phyloP scores from a whole-genome alignment of 2,888 invertebrate species.

The Litoditis marina region DNA sequence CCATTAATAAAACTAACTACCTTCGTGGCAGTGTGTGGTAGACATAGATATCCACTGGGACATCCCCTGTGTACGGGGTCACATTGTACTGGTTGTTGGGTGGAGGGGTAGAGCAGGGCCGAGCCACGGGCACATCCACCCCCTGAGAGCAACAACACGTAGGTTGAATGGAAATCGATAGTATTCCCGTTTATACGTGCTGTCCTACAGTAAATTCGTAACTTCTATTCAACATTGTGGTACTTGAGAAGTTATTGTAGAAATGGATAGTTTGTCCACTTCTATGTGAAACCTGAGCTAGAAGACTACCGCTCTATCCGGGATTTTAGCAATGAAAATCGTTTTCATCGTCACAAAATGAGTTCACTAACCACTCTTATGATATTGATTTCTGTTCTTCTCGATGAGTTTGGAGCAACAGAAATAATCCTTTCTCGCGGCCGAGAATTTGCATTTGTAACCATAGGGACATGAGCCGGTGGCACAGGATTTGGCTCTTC shows the following conservation, averaged over 20 bases:
- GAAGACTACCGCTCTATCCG: too few species aligned
- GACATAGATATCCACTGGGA: slow-evolving; percentile 34
- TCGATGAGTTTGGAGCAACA: slow-evolving; percentile 38
- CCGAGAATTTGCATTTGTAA: slow-evolving; percentile 43
- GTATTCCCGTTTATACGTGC: too few species aligned
- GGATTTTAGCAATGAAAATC: too few species aligned
- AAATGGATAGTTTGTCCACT: too few species aligned
- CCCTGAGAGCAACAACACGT: too few species aligned
- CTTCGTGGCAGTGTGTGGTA: slow-evolving; percentile 28
- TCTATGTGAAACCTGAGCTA: too few species aligned
- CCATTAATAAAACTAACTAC: too few species aligned
- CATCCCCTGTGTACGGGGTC: slow-evolving; percentile 33
- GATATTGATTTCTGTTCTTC: slow-evolving; percentile 19
- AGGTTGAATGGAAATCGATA: too few species aligned
- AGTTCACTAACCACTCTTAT: background rate
- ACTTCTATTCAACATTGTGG: too few species aligned
- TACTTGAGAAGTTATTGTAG: too few species aligned
- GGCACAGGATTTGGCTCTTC: slow-evolving; percentile 37
- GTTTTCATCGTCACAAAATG: too few species aligned
- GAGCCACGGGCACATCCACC: slow-evolving; percentile 38
- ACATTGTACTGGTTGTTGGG: slow-evolving; percentile 39
- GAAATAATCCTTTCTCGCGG: slow-evolving; percentile 31
- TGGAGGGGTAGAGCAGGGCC: slow-evolving; percentile 35
- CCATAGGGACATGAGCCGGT: slow-evolving; percentile 41
- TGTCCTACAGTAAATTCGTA: too few species aligned